Percentiles rank a stretch among this genome's conserved stretches.
Conservation (phyloP, 2,888 invertebrate species). For the Trissolcus brochymenae region DNA sequence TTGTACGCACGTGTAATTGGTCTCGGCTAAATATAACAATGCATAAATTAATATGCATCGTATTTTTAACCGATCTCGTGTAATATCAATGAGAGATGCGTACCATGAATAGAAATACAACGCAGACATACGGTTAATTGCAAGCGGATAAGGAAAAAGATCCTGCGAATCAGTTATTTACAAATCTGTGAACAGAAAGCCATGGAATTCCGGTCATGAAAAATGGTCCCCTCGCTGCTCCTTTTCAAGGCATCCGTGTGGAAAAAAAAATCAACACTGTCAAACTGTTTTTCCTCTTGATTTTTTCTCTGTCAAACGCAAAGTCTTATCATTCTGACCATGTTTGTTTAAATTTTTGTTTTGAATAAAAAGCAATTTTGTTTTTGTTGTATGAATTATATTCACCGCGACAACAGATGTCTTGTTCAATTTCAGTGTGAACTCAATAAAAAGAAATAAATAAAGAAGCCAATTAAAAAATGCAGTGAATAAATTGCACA, state of each 20-base stretch:
- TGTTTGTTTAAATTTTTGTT: no score
- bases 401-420: no score
- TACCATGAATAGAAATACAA: conserved; percentile 51
- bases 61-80: conserved; percentile 39
- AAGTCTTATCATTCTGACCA: no score
- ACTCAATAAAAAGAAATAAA: no score
- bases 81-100: conserved; percentile 38
- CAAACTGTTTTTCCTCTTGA: conserved; percentile 12
- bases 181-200: conserved; percentile 36
- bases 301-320: not conserved
- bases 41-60: conserved; percentile 38
- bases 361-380: no score
- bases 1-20: conserved; percentile 45
- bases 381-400: no score
- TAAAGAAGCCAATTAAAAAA: no score
- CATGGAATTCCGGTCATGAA: conserved; percentile 22
- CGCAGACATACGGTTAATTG: conserved; percentile 51
- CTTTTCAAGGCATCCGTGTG: conserved; percentile 23
- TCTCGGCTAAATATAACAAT: conserved; percentile 52
- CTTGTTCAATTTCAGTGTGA: no score
- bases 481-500: no score
- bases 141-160: conserved; percentile 44
- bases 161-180: conserved; percentile 43
- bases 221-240: conserved; percentile 25
- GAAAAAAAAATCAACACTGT: conserved; percentile 29